These are phyloP conservation scores for Andinoacara biseriatus DNA, from an alignment of 2,113 vertebrate genomes.

Conservation along the genomic window DNA sequence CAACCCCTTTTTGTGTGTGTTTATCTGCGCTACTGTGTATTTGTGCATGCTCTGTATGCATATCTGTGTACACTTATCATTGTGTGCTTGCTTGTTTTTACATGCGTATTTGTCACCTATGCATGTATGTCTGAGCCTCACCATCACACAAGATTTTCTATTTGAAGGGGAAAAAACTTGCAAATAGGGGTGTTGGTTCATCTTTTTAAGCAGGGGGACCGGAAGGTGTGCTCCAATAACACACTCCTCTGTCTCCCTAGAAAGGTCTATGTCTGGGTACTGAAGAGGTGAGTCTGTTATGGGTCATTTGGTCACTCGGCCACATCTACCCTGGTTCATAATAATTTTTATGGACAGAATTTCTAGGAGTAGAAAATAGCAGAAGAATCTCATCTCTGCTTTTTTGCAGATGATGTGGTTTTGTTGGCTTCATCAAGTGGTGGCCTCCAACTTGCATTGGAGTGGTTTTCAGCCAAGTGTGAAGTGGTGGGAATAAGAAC, in stretches of 20 bases:
- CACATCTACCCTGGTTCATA: background rate
- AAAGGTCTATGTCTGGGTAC: no score
- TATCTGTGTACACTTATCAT: background rate
- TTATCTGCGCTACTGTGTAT: background rate
- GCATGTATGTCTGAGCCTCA: background rate
- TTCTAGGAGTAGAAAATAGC: background rate
- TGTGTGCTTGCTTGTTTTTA: background rate
- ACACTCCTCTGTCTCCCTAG: no score
- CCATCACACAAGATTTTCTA: no score
- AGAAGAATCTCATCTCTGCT: background rate
- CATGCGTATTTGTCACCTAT: background rate
- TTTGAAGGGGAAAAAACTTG: no score
- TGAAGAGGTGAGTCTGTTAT: background rate
- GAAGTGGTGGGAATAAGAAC: background rate
- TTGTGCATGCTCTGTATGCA: background rate
- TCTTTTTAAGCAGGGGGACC: no score
- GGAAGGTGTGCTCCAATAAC: no score
- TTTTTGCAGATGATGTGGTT: background rate
- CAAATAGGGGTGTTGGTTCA: no score
- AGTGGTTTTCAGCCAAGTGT: background rate
- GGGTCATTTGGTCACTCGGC: background rate
- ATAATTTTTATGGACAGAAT: background rate
- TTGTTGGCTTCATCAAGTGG: background rate
- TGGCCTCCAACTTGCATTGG: background rate
- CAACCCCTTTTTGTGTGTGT: background rate